Evolutionary conservation across 2,888 invertebrate genomes (phyloP), one percentile per base, ranked within the genome.

Genomic region (Brenthis hecate): DNA sequence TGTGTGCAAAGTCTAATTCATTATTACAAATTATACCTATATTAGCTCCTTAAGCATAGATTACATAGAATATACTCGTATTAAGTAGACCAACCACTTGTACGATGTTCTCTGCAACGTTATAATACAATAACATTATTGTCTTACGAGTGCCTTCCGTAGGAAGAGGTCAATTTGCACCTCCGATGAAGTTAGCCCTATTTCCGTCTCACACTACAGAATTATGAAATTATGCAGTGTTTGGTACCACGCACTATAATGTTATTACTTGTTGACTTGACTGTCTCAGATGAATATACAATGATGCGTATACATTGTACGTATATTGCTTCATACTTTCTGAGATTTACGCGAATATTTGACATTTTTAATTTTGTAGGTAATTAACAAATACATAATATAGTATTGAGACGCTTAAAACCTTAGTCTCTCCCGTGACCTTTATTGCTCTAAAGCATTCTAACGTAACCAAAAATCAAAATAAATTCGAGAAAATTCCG

Each of bases 181-280:
- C 69, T 70, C 56, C 65, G 36, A 23, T 60, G 66, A 76, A 80
- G 72, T 73, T 72, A 76, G 70, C 66, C 71, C 70, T 63, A 73
- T 75, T 76, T 74, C 72, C 65, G 60, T 65, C 66, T 65, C 65
- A 66, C 77, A 72, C 74, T 64, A 61, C 73, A 62, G 72, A 56
- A 70, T 77, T 75, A 74, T 73, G 66, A 78, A 78, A 78, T 76
- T 79, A 75, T 77, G 76, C 74, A 77, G 69, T 73, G 71, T 67
- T 65, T 50, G 51, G 56, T 56, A 19, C 50, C 64, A 67, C 64
- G 51, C 62, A 53, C 36, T 19, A 28, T 62, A 51, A 51, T 36
- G 51, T 62, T 13, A 62, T 53, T 53, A 51, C 14, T 61, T 28
- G 50, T 16, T 16, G 5, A 53, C 14, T 53, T 16, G 3, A 8